Conservation (phyloP, 2,888 invertebrate genomes). For the Cataglyphis rosenhaueri region DNA sequence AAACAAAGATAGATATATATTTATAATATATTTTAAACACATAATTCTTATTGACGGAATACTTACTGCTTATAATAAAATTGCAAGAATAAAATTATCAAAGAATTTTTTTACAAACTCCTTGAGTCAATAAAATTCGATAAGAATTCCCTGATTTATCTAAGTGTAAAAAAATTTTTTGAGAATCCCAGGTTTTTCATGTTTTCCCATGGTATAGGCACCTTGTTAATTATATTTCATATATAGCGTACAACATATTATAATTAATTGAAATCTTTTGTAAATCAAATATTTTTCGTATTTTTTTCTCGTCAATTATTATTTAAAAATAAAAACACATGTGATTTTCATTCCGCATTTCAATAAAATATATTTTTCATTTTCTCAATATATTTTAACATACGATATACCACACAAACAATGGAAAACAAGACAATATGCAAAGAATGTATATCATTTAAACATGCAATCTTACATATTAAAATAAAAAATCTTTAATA, state of each 20-base stretch:
- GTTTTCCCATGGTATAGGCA: no score
- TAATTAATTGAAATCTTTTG: constrained; percentile 6
- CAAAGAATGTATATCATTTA: background rate
- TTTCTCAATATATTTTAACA: background rate
- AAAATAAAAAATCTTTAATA: background rate
- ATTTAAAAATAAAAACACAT: background rate
- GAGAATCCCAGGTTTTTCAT: no score
- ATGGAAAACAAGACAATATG: background rate
- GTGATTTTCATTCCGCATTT: background rate
- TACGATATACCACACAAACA: background rate
- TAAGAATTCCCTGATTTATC: no score
- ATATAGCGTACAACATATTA: background rate
- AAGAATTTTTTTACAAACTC: no score
- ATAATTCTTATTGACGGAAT: no score
- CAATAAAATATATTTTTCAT: background rate
- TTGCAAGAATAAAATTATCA: no score
- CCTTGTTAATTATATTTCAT: background rate
- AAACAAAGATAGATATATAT: no score
- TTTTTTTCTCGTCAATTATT: background rate
- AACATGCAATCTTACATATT: background rate
- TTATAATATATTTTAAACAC: no score
- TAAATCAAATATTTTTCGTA: background rate
- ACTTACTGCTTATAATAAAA: no score
- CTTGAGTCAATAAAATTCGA: no score
- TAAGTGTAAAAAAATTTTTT: no score